phyloP scores from a whole-genome alignment of 2,113 vertebrate genomes.

The Dipodomys stephensi region DNA sequence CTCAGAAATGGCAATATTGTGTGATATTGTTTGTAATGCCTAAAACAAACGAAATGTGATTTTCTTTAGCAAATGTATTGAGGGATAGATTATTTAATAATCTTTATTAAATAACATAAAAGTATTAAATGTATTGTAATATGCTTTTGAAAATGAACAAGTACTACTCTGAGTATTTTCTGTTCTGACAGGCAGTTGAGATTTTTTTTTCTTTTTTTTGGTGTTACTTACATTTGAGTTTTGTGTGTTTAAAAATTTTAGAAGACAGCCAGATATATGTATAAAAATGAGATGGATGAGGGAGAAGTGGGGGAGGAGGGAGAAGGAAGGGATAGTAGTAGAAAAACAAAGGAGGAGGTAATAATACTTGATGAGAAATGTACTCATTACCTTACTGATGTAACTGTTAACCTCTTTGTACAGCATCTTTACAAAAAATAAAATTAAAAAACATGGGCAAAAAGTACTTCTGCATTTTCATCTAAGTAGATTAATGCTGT shows the following conservation, averaged over 20 bases:
- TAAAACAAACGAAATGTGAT: conserved; percentile 29
- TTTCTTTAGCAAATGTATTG: conserved; percentile 21
- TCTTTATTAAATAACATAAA: neutral
- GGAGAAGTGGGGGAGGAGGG: too few relatives aligned
- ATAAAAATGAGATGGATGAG: neutral
- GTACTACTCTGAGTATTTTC: neutral
- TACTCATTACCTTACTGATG: too few relatives aligned
- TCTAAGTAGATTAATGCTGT: neutral
- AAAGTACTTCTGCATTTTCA: conserved; percentile 32
- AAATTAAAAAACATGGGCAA: neutral
- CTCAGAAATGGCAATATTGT: neutral
- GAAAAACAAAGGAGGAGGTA: too few relatives aligned
- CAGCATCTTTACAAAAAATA: too few relatives aligned
- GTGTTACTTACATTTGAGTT: neutral
- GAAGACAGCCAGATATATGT: neutral
- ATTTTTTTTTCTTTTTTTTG: neutral
- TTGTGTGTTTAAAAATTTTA: neutral
- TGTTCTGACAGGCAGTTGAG: neutral
- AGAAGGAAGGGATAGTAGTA: too few relatives aligned
- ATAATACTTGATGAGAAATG: too few relatives aligned
- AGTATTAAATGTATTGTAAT: conserved; percentile 21
- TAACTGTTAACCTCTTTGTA: too few relatives aligned
- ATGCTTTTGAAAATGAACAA: neutral
- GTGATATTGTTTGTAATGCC: neutral
- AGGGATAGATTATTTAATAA: neutral